These are phyloP conservation scores for Atta colombica DNA, from an alignment of 1,140 invertebrate genomes.

Conservation along the genomic window DNA sequence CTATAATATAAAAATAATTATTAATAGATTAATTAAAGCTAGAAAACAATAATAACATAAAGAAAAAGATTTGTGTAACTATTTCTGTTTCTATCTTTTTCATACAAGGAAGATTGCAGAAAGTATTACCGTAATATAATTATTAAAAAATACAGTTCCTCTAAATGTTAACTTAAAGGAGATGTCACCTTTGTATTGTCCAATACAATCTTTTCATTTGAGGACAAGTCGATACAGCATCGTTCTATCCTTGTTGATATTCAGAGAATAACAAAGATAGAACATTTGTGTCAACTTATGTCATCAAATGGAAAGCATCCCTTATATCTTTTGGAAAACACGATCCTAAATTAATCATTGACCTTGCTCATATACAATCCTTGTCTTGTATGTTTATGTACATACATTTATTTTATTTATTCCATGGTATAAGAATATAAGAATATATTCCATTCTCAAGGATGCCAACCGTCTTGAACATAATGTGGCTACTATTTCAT, in stretches of 20 bases:
- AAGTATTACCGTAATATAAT: slow-evolving; percentile 46
- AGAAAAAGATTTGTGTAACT: not conserved
- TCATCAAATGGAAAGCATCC: too few species aligned
- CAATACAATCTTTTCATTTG: not conserved
- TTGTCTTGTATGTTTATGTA: slow-evolving; percentile 16
- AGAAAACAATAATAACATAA: slow-evolving; percentile 16
- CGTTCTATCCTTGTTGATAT: too few species aligned
- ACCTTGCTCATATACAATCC: not conserved
- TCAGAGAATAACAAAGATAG: too few species aligned
- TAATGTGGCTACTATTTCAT: too few species aligned
- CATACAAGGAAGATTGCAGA: slow-evolving; percentile 41
- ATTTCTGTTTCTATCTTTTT: slow-evolving; percentile 46
- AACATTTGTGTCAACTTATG: too few species aligned
- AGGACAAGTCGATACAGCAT: too few species aligned
- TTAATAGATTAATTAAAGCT: not conserved
- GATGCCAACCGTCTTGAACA: too few species aligned
- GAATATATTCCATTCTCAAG: too few species aligned
- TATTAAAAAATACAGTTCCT: slow-evolving; percentile 31
- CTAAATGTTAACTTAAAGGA: slow-evolving; percentile 47
- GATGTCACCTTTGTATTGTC: not conserved
- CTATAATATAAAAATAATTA: not conserved
- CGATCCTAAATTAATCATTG: not conserved
- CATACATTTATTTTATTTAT: not conserved
- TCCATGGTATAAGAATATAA: not conserved
- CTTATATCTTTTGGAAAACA: slow-evolving; percentile 3